phyloP scores from a whole-genome alignment of 2,113 vertebrate species.

The Edolisoma coerulescens region DNA sequence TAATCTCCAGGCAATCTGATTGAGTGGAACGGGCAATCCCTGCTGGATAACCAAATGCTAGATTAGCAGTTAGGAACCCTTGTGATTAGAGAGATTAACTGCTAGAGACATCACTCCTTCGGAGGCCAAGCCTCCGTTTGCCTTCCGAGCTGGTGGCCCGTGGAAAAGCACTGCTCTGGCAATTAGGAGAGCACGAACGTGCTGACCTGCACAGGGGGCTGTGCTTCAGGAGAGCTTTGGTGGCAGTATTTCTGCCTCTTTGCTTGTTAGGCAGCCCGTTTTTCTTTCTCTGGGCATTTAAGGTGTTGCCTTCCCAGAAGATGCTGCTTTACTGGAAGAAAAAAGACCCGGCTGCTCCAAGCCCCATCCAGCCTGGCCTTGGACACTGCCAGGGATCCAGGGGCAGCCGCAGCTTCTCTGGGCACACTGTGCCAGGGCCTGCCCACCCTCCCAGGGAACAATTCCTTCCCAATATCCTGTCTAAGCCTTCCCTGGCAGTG shows the following conservation, averaged over 20 bases:
- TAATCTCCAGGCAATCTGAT: not conserved
- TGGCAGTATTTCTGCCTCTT: not conserved
- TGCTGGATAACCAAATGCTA: not conserved
- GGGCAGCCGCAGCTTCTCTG: not conserved
- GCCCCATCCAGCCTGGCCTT: not conserved
- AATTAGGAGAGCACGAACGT: not conserved
- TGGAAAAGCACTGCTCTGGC: not conserved
- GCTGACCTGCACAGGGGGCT: not conserved
- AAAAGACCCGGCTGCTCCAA: not conserved
- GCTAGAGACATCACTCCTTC: not conserved
- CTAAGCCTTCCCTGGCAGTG: too few species aligned
- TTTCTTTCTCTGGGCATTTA: not conserved
- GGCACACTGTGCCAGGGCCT: not conserved
- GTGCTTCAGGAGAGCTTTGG: not conserved
- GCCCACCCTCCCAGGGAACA: fast-evolving
- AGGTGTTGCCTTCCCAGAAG: not conserved
- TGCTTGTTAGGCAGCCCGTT: not conserved
- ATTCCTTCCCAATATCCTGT: not conserved
- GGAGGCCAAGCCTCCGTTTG: not conserved
- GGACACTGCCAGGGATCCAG: not conserved
- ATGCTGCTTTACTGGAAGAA: not conserved
- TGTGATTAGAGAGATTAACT: conserved; percentile 15
- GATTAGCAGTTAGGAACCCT: not conserved
- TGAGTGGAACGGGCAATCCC: not conserved
- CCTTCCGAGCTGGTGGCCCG: not conserved